Evolutionary conservation across 2,113 vertebrate genomes (phyloP), one percentile per base, ranked within the genome.

Genomic region (Saimiri boliviensis): DNA sequence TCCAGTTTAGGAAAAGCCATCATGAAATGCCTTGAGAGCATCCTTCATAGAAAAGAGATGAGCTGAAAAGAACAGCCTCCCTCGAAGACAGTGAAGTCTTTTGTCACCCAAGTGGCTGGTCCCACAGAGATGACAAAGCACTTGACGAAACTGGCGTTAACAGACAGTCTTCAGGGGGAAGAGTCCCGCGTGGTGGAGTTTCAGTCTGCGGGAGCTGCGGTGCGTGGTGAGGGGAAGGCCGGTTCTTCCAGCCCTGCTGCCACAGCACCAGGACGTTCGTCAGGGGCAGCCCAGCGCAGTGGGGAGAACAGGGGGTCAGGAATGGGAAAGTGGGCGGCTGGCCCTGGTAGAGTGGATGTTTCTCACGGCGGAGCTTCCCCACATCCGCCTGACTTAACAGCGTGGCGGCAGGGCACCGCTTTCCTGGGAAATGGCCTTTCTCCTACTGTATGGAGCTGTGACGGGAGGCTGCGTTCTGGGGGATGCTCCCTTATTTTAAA

Each of bases 151-250:
- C 42, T 23, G 2, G 2, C 0, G 32, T 13, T 58, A 56, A 56
- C 37, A 32, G 8, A 3, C 1, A 27, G 88, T 6, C 10, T 58
- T 9, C 60, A 1, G 63, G 0, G 5, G 52, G 73, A 25, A 35
- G 27, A 32, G 25, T 35, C 17, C 2, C 23, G 82, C 40, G 37
- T 1, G 20, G 37, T 8, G 37, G 42, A 0, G 5, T 20, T 4
- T 3, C 17, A 25, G 40, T 23, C 5, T 6, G 56, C 52, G 2
- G 7, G 84, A 45, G 52, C 47, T 16, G 20, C 30, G 19, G 11
- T 13, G 32, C n/a, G 0, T 3, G 0, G 0, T 8, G 45, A 6
- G 1, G 12, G 35, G 76, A 3, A 4, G 5, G 23, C 2, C 0
- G 84, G 4, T 37, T 17, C 60, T 45, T 47, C 2, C 20, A 13